These are phyloP conservation scores for Drosophila robusta DNA, from an alignment of 2,888 invertebrate genomes.

Conservation along the genomic window DNA sequence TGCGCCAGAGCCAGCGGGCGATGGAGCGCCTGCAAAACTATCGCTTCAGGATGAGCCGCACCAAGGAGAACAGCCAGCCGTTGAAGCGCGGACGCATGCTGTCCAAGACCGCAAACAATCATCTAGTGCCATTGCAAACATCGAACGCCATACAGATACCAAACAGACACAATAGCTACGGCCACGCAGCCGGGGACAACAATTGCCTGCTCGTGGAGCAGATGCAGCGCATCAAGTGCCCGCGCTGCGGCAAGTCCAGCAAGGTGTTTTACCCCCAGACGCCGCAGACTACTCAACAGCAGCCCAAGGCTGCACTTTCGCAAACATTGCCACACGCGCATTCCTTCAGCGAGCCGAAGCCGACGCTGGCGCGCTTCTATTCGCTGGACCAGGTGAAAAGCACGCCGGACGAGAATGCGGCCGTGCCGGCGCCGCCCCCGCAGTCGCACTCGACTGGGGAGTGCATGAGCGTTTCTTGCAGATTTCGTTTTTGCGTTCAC, in stretches of 20 bases:
- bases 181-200: slow-evolving; percentile 36
- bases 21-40: slow-evolving; percentile 58
- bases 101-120: slow-evolving; percentile 24
- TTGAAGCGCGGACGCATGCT: slow-evolving; percentile 32
- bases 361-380: slow-evolving; percentile 48
- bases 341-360: slow-evolving; percentile 10
- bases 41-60: slow-evolving; percentile 60
- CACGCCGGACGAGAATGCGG: slow-evolving; percentile 9
- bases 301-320: slow-evolving; percentile 31
- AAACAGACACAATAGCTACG: slow-evolving; percentile 32
- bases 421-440: background rate
- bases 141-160: slow-evolving; percentile 63
- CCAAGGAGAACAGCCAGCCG: slow-evolving; percentile 55
- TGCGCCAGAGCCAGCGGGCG: slow-evolving; percentile 43
- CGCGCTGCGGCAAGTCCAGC: slow-evolving; percentile 67
- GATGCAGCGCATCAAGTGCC: slow-evolving; percentile 69
- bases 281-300: slow-evolving; percentile 2
- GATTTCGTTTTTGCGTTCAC: slow-evolving; percentile 73
- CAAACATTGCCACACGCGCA: slow-evolving; percentile 58
- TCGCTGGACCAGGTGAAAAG: slow-evolving; percentile 62
- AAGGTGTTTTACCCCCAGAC: slow-evolving; percentile 54
- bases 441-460: slow-evolving; percentile 53
- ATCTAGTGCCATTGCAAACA: slow-evolving; percentile 68
- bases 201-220: slow-evolving; percentile 53
- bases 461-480: slow-evolving; percentile 69